Percentiles rank a stretch among this genome's conserved stretches.
Conservation (phyloP, 2,113 vertebrate genomes). For the Nannospalax galili region DNA sequence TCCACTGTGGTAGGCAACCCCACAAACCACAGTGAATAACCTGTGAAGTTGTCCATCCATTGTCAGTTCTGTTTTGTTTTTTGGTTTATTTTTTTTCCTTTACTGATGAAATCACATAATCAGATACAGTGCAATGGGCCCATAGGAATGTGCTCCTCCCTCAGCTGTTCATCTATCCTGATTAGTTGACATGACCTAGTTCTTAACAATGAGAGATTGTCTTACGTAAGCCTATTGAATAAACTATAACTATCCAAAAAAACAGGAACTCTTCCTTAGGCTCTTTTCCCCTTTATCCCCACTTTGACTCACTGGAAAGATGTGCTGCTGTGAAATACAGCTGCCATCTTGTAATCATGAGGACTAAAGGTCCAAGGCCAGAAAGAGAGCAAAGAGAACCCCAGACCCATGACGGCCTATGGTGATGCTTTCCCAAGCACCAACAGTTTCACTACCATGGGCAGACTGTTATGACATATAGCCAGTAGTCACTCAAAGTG, state of each 20-base stretch:
- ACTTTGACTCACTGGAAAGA: neutral
- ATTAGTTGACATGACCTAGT: neutral
- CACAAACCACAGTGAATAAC: neutral
- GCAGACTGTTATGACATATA: neutral
- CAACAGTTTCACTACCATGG: neutral
- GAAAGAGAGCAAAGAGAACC: neutral
- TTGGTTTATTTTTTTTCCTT: neutral
- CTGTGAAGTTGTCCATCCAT: neutral
- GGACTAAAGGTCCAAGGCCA: neutral
- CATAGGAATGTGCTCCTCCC: neutral
- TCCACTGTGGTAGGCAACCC: neutral
- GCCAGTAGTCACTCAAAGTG: neutral
- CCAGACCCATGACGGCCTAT: neutral
- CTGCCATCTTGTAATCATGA: neutral
- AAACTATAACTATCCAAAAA: neutral
- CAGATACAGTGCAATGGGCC: neutral
- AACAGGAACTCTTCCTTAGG: neutral
- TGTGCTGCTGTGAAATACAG: rapidly evolving
- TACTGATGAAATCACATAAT: neutral
- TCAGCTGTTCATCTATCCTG: neutral
- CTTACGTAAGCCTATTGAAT: neutral
- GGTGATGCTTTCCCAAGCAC: neutral
- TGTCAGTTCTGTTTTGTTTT: neutral
- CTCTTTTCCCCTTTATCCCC: neutral
- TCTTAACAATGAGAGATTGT: neutral